Evolutionary conservation across 2,888 invertebrate species (phyloP).

Genomic region (Eristalis pertinax): DNA sequence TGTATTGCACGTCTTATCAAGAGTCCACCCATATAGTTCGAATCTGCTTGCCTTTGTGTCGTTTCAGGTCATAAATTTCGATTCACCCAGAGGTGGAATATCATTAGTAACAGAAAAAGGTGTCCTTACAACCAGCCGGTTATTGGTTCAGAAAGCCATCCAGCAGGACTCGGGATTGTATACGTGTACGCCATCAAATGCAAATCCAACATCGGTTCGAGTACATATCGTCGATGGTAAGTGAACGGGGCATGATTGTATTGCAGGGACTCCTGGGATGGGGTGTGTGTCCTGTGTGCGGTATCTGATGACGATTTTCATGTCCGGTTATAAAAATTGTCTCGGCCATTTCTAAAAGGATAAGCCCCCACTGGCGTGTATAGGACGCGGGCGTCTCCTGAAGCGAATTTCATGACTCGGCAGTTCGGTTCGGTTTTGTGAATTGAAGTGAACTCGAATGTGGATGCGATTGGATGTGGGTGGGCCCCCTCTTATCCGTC

Average conservation of each 20-base stretch:
- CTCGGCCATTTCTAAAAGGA: slow-evolving; percentile 9
- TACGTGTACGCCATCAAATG: slow-evolving; percentile 92
- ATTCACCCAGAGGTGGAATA: slow-evolving; percentile 93
- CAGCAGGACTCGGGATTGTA: slow-evolving; percentile 91
- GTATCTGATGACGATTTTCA: slow-evolving; percentile 34
- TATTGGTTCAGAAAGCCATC: slow-evolving; percentile 91
- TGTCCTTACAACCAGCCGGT: slow-evolving; percentile 90
- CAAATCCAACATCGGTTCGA: slow-evolving; percentile 88
- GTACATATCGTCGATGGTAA: slow-evolving; percentile 94
- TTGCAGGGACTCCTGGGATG: neutral
- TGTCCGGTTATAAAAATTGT: slow-evolving; percentile 45
- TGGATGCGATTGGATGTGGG: neutral
- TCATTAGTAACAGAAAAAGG: slow-evolving; percentile 94
- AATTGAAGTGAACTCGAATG: neutral
- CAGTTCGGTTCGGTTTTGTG: neutral
- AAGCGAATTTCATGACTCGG: slow-evolving; percentile 14
- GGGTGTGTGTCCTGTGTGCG: neutral
- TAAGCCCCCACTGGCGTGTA: neutral
- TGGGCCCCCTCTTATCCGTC: neutral
- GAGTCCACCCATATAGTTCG: slow-evolving; percentile 8
- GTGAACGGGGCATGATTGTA: slow-evolving; percentile 74
- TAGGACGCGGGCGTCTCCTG: neutral
- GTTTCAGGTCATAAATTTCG: slow-evolving; percentile 92
- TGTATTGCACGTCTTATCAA: slow-evolving; percentile 27
- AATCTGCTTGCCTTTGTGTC: slow-evolving; percentile 39